Base-by-base conservation (phyloP, 2,888 invertebrate genomes). In the Troides oblongomaculatus region DNA sequence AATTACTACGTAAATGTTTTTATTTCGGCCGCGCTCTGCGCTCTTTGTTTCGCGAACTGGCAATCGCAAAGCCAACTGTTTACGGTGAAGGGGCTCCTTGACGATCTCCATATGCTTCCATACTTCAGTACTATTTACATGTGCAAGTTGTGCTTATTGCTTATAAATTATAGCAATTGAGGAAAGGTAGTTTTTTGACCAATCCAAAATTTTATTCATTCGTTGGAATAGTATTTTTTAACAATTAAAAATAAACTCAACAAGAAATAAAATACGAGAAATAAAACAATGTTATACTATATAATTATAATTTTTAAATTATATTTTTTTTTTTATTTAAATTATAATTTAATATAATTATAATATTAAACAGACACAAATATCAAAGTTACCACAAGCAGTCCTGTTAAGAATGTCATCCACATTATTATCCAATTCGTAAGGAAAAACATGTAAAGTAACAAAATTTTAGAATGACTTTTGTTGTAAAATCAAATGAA, bases 31-130 rank as follows among this genome's bases (percentile, higher is more conserved):
- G 80, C 82, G 81, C 83, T 83, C 79, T 76, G 80, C 74, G 78
- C 79, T 84, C 89, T 90, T 92, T 92, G 91, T 91, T 91, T 90
- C 88, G 90, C 90, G 86, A 90, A 90, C 85, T 89, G 72, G 74
- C 71, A 62, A 73, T 70, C 68, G 71, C 74, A 68, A 73, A 78
- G 79, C 78, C 77, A 77, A 81, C 76, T 87, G 87, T 89, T 89
- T 90, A 87, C 83, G 81, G 78, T 83, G 78, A 80, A 79, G 81
- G 78, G 83, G 80, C 81, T 79, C 81, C 81, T 83, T 87, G 89
- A 89, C 83, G 74, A 77, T 79, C 77, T 81, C 86, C 90, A 86
- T 81, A 88, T 85, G 89, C 66, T 73, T 65, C 65, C 68, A 68
- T 70, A 50, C 18, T n/a, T 53, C 8, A 18, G 12, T 6, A 53